Evolutionary conservation across 2,888 invertebrate genomes (phyloP).

Genomic region (Operophtera brumata): DNA sequence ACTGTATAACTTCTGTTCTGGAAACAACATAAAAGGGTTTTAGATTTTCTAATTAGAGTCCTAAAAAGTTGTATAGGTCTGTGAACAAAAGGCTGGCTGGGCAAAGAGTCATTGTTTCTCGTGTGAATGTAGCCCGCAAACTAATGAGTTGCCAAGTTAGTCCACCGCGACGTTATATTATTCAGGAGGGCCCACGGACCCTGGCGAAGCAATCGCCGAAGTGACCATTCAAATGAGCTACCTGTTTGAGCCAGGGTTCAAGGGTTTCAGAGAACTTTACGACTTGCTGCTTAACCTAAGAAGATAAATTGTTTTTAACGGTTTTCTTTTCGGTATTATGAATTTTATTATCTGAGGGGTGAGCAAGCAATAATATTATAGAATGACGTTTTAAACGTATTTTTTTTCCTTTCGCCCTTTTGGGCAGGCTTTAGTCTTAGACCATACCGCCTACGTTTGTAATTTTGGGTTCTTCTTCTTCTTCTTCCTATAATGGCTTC

Average conservation of each 20-base stretch:
- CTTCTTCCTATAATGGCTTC: no score
- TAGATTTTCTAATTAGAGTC: no score
- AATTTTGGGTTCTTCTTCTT: no score
- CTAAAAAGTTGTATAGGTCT: neutral
- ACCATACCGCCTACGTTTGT: no score
- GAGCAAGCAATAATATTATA: no score
- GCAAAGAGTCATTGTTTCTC: conserved; percentile 13
- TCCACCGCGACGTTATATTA: conserved; percentile 28
- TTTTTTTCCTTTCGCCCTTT: no score
- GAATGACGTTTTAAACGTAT: no score
- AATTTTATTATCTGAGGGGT: no score
- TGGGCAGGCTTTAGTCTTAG: no score
- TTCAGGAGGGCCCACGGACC: conserved; percentile 27
- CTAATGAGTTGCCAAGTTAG: conserved; percentile 29
- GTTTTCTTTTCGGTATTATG: conserved; percentile 8
- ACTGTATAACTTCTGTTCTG: no score
- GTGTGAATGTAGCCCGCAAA: conserved; percentile 29
- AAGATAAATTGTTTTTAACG: conserved; percentile 19
- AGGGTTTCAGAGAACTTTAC: conserved; percentile 14
- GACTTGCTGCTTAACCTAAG: conserved; percentile 12
- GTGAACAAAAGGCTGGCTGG: neutral
- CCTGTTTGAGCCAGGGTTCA: conserved; percentile 24
- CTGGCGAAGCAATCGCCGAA: conserved; percentile 25
- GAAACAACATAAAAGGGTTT: no score
- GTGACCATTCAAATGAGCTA: conserved; percentile 31